phyloP scores from a whole-genome alignment of 2,888 invertebrate genomes.

The Clostera curtula region DNA sequence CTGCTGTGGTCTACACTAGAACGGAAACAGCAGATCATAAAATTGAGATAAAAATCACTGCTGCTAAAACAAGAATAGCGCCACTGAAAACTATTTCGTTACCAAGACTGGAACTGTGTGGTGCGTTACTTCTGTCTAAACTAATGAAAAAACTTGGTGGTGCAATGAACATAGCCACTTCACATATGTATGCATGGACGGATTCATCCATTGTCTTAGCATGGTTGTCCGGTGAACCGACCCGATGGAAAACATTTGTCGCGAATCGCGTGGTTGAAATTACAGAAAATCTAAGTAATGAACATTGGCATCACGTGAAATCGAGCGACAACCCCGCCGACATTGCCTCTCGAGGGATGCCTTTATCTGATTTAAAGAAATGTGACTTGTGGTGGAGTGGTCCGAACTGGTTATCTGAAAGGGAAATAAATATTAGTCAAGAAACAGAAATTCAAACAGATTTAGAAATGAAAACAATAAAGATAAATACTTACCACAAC shows the following conservation, averaged over 20 bases:
- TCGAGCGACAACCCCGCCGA: too few relatives aligned
- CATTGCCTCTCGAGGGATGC: too few relatives aligned
- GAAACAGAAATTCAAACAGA: too few relatives aligned
- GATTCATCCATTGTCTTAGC: not conserved
- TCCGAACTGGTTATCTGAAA: too few relatives aligned
- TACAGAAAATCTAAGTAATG: not conserved
- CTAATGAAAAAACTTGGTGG: not conserved
- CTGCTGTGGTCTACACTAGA: too few relatives aligned
- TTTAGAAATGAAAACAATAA: too few relatives aligned
- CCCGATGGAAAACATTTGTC: not conserved
- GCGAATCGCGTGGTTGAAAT: not conserved
- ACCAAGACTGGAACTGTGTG: not conserved
- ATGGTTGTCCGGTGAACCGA: not conserved
- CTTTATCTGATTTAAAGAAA: too few relatives aligned
- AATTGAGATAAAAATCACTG: not conserved
- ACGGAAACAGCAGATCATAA: not conserved
- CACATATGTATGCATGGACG: not conserved
- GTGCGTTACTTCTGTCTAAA: not conserved
- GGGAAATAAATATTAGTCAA: too few relatives aligned
- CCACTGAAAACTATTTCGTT: not conserved
- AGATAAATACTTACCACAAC: too few relatives aligned
- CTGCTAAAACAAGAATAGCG: not conserved
- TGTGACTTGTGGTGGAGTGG: too few relatives aligned
- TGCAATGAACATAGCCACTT: not conserved
- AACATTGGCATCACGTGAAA: not conserved